Conservation (phyloP, 2,888 invertebrate genomes). For the Stenotaenia linearis region DNA sequence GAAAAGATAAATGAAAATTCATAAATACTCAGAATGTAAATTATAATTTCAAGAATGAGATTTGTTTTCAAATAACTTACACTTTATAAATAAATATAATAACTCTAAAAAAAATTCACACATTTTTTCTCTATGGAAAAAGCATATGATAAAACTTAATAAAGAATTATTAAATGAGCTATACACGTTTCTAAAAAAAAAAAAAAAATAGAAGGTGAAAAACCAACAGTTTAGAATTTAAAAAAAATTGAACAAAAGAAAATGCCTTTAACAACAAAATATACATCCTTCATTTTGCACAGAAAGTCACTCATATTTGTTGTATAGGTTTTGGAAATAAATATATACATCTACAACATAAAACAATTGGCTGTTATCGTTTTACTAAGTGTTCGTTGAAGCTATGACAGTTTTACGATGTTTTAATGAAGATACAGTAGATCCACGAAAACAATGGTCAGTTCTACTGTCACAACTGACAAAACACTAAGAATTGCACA, state of each 20-base stretch:
- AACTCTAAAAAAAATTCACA: background rate
- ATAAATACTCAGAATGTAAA: background rate
- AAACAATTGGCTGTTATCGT: background rate
- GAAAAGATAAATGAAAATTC: background rate
- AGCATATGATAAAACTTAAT: background rate
- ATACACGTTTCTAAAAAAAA: background rate
- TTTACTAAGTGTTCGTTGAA: background rate
- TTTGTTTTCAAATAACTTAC: background rate
- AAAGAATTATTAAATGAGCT: background rate
- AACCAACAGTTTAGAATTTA: background rate
- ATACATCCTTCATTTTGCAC: background rate
- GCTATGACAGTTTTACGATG: background rate
- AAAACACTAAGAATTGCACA: background rate
- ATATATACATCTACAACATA: conserved; percentile 1
- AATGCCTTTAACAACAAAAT: background rate
- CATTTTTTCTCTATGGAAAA: background rate
- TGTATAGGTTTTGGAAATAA: background rate
- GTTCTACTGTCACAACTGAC: background rate
- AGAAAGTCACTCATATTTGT: background rate
- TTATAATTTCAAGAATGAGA: background rate
- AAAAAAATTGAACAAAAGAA: background rate
- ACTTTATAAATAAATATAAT: background rate
- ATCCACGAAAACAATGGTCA: background rate
- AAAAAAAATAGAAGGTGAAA: background rate
- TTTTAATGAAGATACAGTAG: background rate